Evolutionary conservation across 2,888 invertebrate species (phyloP).

Genomic region (Meandrusa payeni): DNA sequence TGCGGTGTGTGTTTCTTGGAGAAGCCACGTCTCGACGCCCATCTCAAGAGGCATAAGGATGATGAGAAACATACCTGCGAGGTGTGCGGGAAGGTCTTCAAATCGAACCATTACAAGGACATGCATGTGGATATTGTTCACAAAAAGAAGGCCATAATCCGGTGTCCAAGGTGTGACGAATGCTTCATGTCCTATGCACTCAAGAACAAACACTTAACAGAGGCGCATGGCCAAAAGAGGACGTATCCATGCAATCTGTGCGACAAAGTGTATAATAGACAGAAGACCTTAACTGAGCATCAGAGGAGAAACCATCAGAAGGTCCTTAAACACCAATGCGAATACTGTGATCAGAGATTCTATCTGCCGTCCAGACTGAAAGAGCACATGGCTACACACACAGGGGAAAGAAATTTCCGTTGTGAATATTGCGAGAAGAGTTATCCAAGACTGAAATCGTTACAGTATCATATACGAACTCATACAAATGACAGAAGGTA

Average conservation of each 20-base stretch:
- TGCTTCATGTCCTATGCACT: constrained; percentile 71
- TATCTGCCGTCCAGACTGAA: constrained; percentile 66
- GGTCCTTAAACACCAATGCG: constrained; percentile 74
- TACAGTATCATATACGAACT: constrained; percentile 81
- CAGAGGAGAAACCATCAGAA: constrained; percentile 67
- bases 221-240: constrained; percentile 65
- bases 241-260: constrained; percentile 71
- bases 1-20: constrained; percentile 74
- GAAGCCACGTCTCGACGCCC: constrained; percentile 69
- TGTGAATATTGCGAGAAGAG: constrained; percentile 82
- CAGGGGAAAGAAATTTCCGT: constrained; percentile 76
- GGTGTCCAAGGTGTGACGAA: constrained; percentile 67
- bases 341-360: constrained; percentile 77
- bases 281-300: constrained; percentile 68
- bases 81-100: constrained; percentile 71
- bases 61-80: constrained; percentile 77
- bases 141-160: constrained; percentile 65
- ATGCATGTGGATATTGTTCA: constrained; percentile 73
- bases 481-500: constrained; percentile 81
- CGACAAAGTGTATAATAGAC: constrained; percentile 69
- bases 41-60: constrained; percentile 68
- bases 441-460: constrained; percentile 79
- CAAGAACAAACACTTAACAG: constrained; percentile 66
- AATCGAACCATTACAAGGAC: constrained; percentile 68
- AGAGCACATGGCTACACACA: constrained; percentile 78